These are phyloP conservation scores for Netelia melanura DNA, from an alignment of 2,888 invertebrate genomes.

Conservation along the genomic window DNA sequence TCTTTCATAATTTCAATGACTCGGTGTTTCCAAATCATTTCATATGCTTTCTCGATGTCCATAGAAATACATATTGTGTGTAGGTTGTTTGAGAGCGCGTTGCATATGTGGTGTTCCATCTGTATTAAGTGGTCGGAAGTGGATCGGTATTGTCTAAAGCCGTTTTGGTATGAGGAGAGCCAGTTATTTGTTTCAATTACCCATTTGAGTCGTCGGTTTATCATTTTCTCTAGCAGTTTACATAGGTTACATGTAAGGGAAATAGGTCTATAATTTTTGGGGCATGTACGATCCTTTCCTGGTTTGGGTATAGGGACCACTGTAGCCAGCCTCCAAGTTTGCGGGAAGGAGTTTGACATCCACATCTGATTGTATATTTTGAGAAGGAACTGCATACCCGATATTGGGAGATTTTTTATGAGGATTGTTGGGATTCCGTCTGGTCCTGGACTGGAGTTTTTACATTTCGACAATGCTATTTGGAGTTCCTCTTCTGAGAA, in stretches of 20 bases:
- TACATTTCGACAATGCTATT: not conserved
- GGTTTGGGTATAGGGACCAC: slow-evolving; percentile 33
- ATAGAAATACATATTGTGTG: slow-evolving; percentile 16
- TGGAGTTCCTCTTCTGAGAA: slow-evolving; percentile 1
- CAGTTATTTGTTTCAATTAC: not conserved
- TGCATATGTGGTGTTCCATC: slow-evolving; percentile 25
- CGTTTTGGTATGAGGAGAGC: not conserved
- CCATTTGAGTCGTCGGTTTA: not conserved
- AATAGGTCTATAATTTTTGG: slow-evolving; percentile 29
- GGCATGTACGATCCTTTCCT: slow-evolving; percentile 9
- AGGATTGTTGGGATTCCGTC: slow-evolving; percentile 32
- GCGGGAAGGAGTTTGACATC: slow-evolving; percentile 2
- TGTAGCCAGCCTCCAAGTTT: slow-evolving; percentile 15
- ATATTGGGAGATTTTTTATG: slow-evolving; percentile 9
- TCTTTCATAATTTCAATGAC: slow-evolving; percentile 2
- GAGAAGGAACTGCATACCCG: slow-evolving; percentile 8
- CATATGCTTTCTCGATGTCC: slow-evolving; percentile 38
- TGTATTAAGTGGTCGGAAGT: not conserved
- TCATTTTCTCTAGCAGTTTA: slow-evolving; percentile 12
- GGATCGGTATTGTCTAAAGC: not conserved
- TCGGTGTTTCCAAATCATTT: slow-evolving; percentile 42
- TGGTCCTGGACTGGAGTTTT: slow-evolving; percentile 33
- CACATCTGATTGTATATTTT: slow-evolving; percentile 28
- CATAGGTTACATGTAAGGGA: slow-evolving; percentile 40
- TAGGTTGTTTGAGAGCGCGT: slow-evolving; percentile 16